Percentiles rank a stretch among this genome's conserved stretches.
Evolutionary conservation across 2,113 vertebrate genomes (phyloP).

Genomic region (Mesoclemmys tuberculata): DNA sequence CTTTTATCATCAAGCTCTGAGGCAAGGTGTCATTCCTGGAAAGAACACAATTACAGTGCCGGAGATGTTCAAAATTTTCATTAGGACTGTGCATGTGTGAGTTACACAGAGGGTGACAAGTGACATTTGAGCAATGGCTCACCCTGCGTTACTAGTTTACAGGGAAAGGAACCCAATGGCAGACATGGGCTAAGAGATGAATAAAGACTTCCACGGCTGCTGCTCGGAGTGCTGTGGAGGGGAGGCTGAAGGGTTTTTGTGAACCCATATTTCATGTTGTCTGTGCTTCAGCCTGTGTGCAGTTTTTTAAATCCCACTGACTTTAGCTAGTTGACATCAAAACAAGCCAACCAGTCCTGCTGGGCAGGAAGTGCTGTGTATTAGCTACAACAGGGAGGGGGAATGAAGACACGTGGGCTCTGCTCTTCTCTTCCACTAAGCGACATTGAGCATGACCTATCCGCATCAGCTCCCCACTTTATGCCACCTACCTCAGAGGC

Average conservation of each 20-base stretch:
- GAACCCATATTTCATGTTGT: constrained; percentile 13
- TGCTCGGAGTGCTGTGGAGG: neutral
- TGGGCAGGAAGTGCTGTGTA: neutral
- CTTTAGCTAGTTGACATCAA: constrained; percentile 5
- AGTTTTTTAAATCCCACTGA: neutral
- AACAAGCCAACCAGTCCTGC: neutral
- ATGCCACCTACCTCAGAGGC: neutral
- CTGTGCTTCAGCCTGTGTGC: neutral
- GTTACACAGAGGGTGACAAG: neutral
- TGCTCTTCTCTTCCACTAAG: neutral
- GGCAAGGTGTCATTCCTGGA: constrained; percentile 24
- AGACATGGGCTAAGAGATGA: constrained; percentile 31
- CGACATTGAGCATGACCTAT: neutral
- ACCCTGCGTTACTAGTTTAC: neutral
- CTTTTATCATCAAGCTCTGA: constrained; percentile 32
- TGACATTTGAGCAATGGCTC: neutral
- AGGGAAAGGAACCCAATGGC: neutral
- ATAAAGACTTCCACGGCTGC: neutral
- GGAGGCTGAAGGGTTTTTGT: constrained; percentile 43
- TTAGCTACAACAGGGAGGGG: neutral
- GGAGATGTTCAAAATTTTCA: neutral
- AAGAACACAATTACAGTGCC: neutral
- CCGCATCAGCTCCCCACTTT: neutral
- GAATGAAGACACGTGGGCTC: neutral
- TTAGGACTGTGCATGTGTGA: neutral